These are phyloP conservation scores for Perca schrenkii DNA, from an alignment of 2,113 vertebrate species.

Conservation along the genomic window DNA sequence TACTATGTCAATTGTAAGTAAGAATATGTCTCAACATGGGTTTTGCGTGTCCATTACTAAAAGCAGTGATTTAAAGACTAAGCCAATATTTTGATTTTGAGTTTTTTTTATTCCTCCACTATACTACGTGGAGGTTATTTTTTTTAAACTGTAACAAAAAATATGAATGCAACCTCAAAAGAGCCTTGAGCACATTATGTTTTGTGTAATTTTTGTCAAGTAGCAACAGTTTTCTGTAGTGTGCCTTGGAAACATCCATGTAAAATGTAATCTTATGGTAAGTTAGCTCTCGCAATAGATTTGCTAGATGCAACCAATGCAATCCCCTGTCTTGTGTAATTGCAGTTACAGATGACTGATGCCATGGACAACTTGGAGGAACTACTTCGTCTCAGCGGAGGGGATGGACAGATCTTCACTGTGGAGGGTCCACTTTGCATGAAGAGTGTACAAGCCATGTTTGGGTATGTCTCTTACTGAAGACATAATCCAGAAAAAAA, in stretches of 20 bases:
- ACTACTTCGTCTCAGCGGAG: conserved; percentile 92
- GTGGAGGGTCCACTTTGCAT: conserved; percentile 95
- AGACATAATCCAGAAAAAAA: not conserved
- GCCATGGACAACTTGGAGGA: conserved; percentile 94
- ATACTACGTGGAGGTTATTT: not conserved
- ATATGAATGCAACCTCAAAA: not conserved
- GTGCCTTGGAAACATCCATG: not conserved
- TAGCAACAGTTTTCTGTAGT: not conserved
- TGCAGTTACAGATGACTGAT: conserved; percentile 93
- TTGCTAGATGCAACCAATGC: not conserved
- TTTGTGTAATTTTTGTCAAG: not conserved
- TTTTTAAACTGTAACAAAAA: not conserved
- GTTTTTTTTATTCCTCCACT: not conserved
- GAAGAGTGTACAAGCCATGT: conserved; percentile 98
- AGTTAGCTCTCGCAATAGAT: not conserved
- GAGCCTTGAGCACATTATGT: not conserved
- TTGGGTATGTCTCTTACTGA: conserved; percentile 85
- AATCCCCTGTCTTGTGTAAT: conserved; percentile 13
- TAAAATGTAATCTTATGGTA: not conserved
- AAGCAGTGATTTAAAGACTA: not conserved
- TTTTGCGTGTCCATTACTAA: not conserved
- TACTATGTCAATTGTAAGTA: not conserved
- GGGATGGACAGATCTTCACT: conserved; percentile 96
- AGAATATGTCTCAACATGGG: not conserved
- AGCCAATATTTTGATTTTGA: not conserved